Base-by-base conservation (phyloP, 2,888 invertebrate species). In the Parnassius glacialis region DNA sequence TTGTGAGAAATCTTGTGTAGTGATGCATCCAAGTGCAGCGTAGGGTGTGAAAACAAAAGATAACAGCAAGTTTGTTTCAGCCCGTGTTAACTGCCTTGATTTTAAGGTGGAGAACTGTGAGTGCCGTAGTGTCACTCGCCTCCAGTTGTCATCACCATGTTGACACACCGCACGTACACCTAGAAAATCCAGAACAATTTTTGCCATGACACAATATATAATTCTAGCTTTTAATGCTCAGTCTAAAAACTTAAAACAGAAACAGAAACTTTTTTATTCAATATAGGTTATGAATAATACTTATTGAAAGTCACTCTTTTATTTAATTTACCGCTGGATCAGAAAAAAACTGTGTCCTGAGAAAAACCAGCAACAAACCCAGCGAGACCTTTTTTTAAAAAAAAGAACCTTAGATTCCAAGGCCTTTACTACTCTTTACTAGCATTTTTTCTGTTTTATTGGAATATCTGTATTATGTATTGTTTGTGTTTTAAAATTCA, bases 31-130 rank as follows among this genome's bases (percentile, higher is more conserved):
- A 43, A 57, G 66, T 67, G 67, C 64, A 67, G 70, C 66, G 65
- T 81, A 82, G 80, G 81, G 79, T 84, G 83, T 86, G 81, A 79
- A 76, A 78, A 82, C 79, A 76, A 83, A 82, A 80, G 81, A 79
- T 90, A 90, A 90, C 84, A 72, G 78, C 80, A 84, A 85, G 83
- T 90, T 90, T 92, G 89, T 91, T 92, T 92, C 92, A 92, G 92
- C 92, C 83, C 92, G 92, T 89, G 91, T 92, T 85, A 92, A 92
- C 92, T 91, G 90, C 92, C 90, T 92, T 92, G 92, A 92, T 92
- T 92, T 92, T 90, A 92, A 92, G 89, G 92, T 92, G 91, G 92
- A 92, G 86, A 92, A 92, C 92, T 92, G 92, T 92, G 92, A 92
- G 92, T 91, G 90, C 87, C 82, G 85, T 89, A 89, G 90, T 79